A percentile compares a stretch with the other conserved stretches of the same genome.
These are phyloP conservation scores for Caradrina kadenii DNA, from an alignment of 2,888 invertebrate genomes.

Conservation along the genomic window DNA sequence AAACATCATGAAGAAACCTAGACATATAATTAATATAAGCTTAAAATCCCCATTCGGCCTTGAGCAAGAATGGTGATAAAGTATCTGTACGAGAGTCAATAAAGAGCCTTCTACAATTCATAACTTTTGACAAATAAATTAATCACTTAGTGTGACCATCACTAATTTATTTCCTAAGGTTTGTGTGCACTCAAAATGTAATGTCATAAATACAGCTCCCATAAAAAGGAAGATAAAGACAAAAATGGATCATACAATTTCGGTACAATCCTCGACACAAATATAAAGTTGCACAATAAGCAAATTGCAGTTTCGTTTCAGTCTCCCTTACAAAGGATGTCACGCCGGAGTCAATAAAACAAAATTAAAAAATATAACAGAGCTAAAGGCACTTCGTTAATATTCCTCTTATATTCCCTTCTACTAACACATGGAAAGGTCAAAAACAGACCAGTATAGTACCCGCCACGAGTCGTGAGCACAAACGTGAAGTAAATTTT, in stretches of 20 bases:
- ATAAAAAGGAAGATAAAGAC: not conserved
- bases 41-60: no score
- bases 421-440: slow-evolving; percentile 18
- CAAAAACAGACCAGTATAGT: slow-evolving; percentile 25
- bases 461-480: no score
- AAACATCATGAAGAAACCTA: no score
- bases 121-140: not conserved
- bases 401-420: slow-evolving; percentile 41
- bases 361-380: slow-evolving; percentile 56
- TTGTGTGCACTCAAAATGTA: not conserved
- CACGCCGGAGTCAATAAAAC: slow-evolving; percentile 50
- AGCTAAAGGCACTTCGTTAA: slow-evolving; percentile 35
- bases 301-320: slow-evolving; percentile 33
- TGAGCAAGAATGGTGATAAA: no score
- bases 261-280: slow-evolving; percentile 10
- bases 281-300: slow-evolving; percentile 26
- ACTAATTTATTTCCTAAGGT: not conserved
- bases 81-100: no score
- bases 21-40: no score
- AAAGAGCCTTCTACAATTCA: no score
- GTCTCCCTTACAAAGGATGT: slow-evolving; percentile 34
- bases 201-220: not conserved
- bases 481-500: no score
- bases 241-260: not conserved
- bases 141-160: not conserved